Evolutionary conservation across 2,888 invertebrate species (phyloP), one percentile per base, ranked within the genome.

Genomic region (Xylota segnis): DNA sequence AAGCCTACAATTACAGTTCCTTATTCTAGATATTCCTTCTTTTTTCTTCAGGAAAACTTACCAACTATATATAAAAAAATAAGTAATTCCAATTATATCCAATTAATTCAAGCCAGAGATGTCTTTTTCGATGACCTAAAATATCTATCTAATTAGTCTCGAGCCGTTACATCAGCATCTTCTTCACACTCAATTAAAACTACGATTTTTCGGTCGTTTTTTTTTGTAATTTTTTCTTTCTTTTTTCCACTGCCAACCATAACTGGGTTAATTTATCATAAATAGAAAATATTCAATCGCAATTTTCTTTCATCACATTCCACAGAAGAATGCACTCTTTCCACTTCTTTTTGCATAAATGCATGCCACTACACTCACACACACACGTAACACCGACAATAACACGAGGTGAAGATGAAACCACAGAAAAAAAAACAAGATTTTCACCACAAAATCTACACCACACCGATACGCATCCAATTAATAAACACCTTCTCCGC

Each of bases 291-390:
- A 61, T 71, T 86, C 40, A 76, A 75, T 76, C 52, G 52, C 59
- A 66, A 76, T 66, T 72, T 79, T 70, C 74, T 37, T 79, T 74
- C 58, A 45, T 65, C 58, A 45, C 70, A 79, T 79, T 84, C 65
- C 75, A 65, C 61, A 71, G 34, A 76, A 76, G 74, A 86, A 76
- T 84, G 81, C 81, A 76, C 70, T 84, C 66, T 74, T 81, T 63
- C 37, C 61, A 84, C 65, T 61, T 72, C 6, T 68, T 81, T 72
- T 81, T 76, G 70, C 75, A 86, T 71, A 59, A 66, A 66, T 71
- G 70, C 84, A 82, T 81, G 4, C 18, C 23, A 37, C 40, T 23
- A 71, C 32, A 71, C 23, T 65, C 14, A 47, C 23, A 68, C 14
- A 50, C 16, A 14, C 12, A 12, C 9, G 12, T 68, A 43, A 34